Base-by-base conservation (phyloP, 2,888 invertebrate genomes). In the Drosophila bunnanda region DNA sequence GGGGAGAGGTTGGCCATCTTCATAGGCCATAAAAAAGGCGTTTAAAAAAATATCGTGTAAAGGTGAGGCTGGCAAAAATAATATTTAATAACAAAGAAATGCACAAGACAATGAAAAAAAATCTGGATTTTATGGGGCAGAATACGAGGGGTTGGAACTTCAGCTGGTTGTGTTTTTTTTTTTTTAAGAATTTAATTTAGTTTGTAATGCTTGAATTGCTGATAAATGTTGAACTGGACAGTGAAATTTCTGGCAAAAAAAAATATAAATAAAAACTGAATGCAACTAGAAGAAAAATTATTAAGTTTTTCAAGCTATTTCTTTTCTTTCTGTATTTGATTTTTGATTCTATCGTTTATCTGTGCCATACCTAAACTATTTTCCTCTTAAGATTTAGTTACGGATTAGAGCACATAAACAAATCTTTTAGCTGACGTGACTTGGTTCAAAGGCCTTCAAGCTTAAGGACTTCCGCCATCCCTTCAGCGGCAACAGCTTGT, bases 81-180 rank as follows among this genome's bases (percentile, higher is more conserved):
- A 86, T 86, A 86, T 82, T 86, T 77, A 88, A 88, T 82, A 82
- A 86, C 80, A 65, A 75, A 68, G 69, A 85, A 80, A 86, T 86
- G n/a, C 46, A 32, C 55, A 75, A 88, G 86, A 82, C 88, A 82
- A 79, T 85, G 79, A 50, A 46, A 46, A 41, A 41, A 50, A 60
- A 34, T 48, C 17, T 39, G 50, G 12, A 39, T 32, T 68, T 71
- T 68, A 73, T 56, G 55, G 41, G 20, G 10, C 36, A 28, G 43
- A 44, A 52, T 13, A 17, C 17, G 15, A 36, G 48, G 17, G 36
- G 22, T 22, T 36, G 10, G 13, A 10, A 7, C 13, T 55, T 48
- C 12, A 39, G 25, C 22, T 32, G 28, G 28, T 10, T 46, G 8
- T 20, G 13, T 5, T 44, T 12, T n/a, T 25, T 44, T 4, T 20